These are phyloP conservation scores for Lucilia cuprina DNA, from an alignment of 1,140 invertebrate species.

Conservation along the genomic window DNA sequence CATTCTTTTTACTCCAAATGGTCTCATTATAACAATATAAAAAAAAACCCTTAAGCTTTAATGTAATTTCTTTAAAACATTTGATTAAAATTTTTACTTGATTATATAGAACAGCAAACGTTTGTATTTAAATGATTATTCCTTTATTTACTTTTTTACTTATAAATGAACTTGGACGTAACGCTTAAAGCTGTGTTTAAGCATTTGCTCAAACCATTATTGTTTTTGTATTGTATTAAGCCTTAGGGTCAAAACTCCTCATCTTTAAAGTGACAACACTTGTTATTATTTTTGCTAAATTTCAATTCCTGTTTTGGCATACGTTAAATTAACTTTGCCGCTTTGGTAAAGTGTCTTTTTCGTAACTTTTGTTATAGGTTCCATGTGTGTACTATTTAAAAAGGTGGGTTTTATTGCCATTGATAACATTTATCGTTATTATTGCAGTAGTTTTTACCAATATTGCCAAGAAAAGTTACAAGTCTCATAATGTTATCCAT, in stretches of 20 bases:
- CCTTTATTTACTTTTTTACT: neutral
- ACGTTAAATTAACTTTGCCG: neutral
- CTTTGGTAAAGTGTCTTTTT: neutral
- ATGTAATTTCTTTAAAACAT: slow-evolving; percentile 21
- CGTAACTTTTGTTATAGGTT: neutral
- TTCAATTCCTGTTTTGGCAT: neutral
- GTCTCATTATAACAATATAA: neutral
- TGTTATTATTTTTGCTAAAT: slow-evolving; percentile 3
- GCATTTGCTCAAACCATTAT: neutral
- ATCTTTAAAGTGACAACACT: slow-evolving; percentile 11
- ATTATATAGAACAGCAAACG: neutral
- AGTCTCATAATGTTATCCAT: neutral
- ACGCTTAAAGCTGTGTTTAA: neutral
- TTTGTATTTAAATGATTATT: neutral
- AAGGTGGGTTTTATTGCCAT: neutral
- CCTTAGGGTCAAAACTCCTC: neutral
- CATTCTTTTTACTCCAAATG: neutral
- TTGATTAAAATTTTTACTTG: slow-evolving; percentile 26
- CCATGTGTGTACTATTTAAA: neutral
- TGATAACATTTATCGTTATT: slow-evolving; percentile 1
- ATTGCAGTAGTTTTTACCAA: neutral
- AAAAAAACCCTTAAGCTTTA: slow-evolving; percentile 1
- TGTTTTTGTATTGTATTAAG: neutral
- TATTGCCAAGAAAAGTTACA: neutral
- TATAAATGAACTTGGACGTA: neutral